Evolutionary conservation across 2,113 vertebrate species (phyloP).

Genomic region (Potamarius usumacintae): DNA sequence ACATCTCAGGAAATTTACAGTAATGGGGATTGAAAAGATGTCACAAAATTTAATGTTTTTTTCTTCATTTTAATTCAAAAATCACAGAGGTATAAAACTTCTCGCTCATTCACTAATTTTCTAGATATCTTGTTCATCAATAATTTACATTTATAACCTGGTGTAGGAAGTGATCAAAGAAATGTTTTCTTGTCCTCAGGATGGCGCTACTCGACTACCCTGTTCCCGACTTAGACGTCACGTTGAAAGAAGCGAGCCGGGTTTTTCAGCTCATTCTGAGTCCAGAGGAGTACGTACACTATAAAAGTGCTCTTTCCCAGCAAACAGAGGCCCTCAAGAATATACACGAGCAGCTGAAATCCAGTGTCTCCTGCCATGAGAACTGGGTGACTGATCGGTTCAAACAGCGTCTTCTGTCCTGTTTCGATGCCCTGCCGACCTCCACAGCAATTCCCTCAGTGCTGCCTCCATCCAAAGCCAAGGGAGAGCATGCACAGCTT

Average conservation of each 20-base stretch:
- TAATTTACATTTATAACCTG: background rate
- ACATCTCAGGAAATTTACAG: background rate
- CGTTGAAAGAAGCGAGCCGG: slow-evolving; percentile 71
- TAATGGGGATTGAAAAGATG: background rate
- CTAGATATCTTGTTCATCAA: background rate
- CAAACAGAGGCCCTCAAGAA: slow-evolving; percentile 66
- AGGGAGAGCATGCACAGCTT: slow-evolving; percentile 58
- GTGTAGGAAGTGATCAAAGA: background rate
- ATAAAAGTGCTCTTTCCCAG: slow-evolving; percentile 61
- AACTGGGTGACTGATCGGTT: slow-evolving; percentile 78
- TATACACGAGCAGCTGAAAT: slow-evolving; percentile 56
- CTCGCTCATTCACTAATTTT: background rate
- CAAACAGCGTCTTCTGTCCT: slow-evolving; percentile 70
- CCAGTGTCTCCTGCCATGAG: slow-evolving; percentile 57
- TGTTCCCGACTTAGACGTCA: slow-evolving; percentile 71
- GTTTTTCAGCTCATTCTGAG: slow-evolving; percentile 73
- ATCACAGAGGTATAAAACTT: background rate
- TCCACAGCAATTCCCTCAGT: slow-evolving; percentile 74
- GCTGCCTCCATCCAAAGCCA: slow-evolving; percentile 62
- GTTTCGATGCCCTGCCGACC: slow-evolving; percentile 68
- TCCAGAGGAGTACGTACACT: slow-evolving; percentile 67
- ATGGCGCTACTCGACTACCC: slow-evolving; percentile 75
- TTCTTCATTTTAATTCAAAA: background rate
- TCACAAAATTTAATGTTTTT: background rate
- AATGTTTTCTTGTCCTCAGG: slow-evolving; percentile 49